Percentiles rank a stretch among this genome's conserved stretches.
Conservation (phyloP, 2,113 vertebrate genomes). For the Pangasianodon hypophthalmus region DNA sequence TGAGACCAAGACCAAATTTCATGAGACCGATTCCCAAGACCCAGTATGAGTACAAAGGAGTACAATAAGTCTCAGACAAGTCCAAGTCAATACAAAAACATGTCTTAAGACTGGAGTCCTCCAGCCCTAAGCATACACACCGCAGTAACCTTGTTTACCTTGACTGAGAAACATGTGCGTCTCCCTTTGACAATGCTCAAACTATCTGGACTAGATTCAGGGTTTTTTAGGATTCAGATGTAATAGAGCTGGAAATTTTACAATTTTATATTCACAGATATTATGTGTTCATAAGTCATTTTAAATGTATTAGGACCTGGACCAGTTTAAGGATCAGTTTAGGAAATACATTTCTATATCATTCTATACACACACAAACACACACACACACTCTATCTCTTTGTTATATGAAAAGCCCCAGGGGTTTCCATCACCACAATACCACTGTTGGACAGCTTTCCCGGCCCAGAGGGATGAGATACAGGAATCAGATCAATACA, state of each 20-base stretch:
- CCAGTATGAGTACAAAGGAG: not conserved
- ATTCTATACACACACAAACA: not conserved
- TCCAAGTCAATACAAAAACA: not conserved
- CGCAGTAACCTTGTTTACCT: not conserved
- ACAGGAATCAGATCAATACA: slow-evolving; percentile 7
- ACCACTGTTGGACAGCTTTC: slow-evolving; percentile 4
- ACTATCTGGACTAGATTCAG: too few relatives aligned
- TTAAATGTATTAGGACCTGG: not conserved
- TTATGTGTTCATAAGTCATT: not conserved
- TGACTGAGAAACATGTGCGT: not conserved
- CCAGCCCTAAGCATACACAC: not conserved
- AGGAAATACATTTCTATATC: not conserved
- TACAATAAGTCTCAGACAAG: too few relatives aligned
- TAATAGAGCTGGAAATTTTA: not conserved
- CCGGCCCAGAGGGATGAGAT: not conserved
- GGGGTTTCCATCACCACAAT: not conserved
- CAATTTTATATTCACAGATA: not conserved
- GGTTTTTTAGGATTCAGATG: too few relatives aligned
- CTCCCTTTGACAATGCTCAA: not conserved
- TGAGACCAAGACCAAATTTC: not conserved
- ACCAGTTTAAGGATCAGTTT: not conserved
- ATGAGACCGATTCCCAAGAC: not conserved
- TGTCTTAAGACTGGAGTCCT: not conserved
- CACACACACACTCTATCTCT: not conserved
- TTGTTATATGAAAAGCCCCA: slow-evolving; percentile 9